A percentile compares a stretch with the other conserved stretches of the same genome.
These are phyloP conservation scores for Agriopis marginaria DNA, from an alignment of 2,888 invertebrate species.

Conservation along the genomic window DNA sequence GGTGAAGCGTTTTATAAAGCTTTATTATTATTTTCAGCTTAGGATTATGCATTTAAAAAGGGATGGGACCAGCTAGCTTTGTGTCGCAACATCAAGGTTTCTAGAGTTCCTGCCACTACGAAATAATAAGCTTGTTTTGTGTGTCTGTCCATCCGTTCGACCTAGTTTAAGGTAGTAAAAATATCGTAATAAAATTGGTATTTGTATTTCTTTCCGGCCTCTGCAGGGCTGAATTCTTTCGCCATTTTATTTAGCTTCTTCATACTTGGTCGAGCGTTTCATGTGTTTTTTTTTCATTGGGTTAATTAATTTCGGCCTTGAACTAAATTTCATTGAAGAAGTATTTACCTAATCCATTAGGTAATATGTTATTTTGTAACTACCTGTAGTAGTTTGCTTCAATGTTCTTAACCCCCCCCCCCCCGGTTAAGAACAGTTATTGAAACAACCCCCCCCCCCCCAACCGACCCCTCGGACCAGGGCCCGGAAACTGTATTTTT, in stretches of 20 bases:
- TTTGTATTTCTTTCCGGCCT: background rate
- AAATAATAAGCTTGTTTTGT: background rate
- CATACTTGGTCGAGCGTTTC: conserved; percentile 3
- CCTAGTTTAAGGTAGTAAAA: background rate
- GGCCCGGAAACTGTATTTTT: too few relatives aligned
- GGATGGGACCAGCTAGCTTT: conserved; percentile 1
- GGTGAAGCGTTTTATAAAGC: conserved; percentile 29
- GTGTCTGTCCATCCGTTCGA: background rate
- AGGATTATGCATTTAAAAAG: background rate
- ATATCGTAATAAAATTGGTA: background rate
- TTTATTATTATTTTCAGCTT: conserved; percentile 28
- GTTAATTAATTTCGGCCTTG: background rate
- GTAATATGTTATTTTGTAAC: background rate
- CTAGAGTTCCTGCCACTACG: too few relatives aligned
- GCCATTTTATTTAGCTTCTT: background rate
- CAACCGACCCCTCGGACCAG: too few relatives aligned
- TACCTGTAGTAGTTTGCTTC: too few relatives aligned
- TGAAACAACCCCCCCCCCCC: too few relatives aligned
- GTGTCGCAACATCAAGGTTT: background rate
- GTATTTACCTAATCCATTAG: background rate
- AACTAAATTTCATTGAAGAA: background rate
- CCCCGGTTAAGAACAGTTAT: too few relatives aligned
- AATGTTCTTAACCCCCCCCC: too few relatives aligned
- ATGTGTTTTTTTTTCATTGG: background rate
- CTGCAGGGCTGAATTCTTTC: background rate